Percentiles rank a stretch among this genome's conserved stretches.
Conservation (phyloP, 2,113 vertebrate species). For the Alethe diademata region DNA sequence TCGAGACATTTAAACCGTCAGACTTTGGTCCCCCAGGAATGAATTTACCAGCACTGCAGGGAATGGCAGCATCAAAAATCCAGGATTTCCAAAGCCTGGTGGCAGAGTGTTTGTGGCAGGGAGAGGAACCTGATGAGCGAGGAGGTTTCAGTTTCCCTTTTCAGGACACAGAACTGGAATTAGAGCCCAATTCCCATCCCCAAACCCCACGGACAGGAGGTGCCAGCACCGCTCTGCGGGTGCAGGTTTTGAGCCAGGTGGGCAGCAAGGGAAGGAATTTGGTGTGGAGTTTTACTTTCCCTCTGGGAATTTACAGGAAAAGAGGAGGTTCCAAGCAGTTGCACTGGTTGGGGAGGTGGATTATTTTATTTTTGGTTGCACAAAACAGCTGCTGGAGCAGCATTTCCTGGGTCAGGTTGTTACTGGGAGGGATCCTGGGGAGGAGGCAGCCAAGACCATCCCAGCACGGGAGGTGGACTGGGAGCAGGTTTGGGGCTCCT, state of each 20-base stretch:
- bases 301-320: neutral
- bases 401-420: neutral
- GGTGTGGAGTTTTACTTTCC: neutral
- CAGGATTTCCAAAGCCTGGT: neutral
- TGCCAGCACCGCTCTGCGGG: accelerated
- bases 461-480: accelerated
- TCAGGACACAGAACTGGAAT: neutral
- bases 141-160: neutral
- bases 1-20: accelerated
- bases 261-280: neutral
- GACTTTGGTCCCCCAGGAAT: neutral
- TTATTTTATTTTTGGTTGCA: neutral
- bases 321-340: neutral
- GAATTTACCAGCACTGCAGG: neutral
- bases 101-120: neutral
- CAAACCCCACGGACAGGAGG: accelerated
- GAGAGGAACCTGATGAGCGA: neutral
- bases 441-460: neutral
- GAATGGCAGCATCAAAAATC: neutral
- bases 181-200: neutral
- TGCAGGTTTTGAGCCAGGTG: neutral
- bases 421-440: neutral
- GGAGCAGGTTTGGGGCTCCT: neutral
- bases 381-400: neutral
- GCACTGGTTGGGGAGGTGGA: neutral